Evolutionary conservation across 2,113 vertebrate genomes (phyloP), one percentile per base, ranked within the genome.

Genomic region (Hystrix brachyura): DNA sequence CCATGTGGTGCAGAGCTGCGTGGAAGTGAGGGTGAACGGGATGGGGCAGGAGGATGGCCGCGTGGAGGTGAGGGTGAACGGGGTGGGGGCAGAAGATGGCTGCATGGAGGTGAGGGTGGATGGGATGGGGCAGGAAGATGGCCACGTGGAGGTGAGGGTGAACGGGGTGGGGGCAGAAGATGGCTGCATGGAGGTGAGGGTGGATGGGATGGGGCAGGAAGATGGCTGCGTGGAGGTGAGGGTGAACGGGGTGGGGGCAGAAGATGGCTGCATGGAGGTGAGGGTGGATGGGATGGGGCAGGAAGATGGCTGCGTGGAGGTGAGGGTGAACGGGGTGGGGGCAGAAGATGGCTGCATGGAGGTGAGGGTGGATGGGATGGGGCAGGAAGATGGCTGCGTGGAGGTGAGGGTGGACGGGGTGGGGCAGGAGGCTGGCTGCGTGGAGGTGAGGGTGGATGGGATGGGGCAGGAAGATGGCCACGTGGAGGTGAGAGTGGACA

Each of bases 71-170:
- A 8, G 34, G n/a, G 19, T 3, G 32, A 29, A 55, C 76, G 25
- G 38, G 27, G 19, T 21, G 27, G 46, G 48, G 12, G 38, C 38
- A 38, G 38, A 38, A 2, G 74, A 10, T 3, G 55, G 74, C 14
- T 3, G 55, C 46, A n/a, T 17, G 0, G 72, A 27, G 43, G 18
- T 0, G 10, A 8, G 34, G n/a, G 19, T 3, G 32, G 51, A 55
- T 48, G 25, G 38, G 27, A 14, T 21, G 27, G 46, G 48, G 12
- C 27, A 2, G 34, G 12, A 34, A 25, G 11, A 4, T 7, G 51
- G 12, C 29, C n/a, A n/a, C n/a, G n/a, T n/a, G n/a, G n/a, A n/a
- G n/a, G n/a, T n/a, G n/a, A n/a, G n/a, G n/a, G n/a, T n/a, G n/a
- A n/a, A n/a, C n/a, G n/a, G n/a, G n/a, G n/a, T n/a, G n/a, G n/a